Conservation (phyloP, 2,113 vertebrate genomes). For the Chiloscyllium plagiosum region DNA sequence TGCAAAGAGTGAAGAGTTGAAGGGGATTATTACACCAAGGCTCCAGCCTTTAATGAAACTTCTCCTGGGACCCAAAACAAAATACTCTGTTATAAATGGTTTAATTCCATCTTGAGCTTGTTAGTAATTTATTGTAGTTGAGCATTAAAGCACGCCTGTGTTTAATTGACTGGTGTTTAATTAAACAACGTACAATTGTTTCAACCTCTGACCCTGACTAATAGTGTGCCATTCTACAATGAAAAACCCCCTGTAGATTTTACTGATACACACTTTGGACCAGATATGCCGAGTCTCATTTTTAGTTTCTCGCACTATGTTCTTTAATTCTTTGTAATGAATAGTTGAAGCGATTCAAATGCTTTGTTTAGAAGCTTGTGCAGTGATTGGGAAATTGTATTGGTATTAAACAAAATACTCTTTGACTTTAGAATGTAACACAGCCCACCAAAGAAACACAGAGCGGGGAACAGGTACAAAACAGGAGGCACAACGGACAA, state of each 20-base stretch:
- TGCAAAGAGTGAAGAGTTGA: background rate
- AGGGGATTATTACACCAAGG: background rate
- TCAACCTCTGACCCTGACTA: background rate
- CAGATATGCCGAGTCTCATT: background rate
- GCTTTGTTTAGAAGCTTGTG: background rate
- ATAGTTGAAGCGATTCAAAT: background rate
- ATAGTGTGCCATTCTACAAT: background rate
- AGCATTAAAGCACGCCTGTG: background rate
- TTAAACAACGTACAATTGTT: background rate
- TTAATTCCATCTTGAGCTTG: background rate
- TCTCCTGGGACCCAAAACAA: background rate
- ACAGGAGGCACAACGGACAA: background rate
- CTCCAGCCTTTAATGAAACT: background rate
- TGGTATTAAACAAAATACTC: no score
- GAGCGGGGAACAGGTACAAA: background rate
- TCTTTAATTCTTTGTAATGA: background rate
- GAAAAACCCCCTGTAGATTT: background rate
- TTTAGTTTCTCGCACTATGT: background rate
- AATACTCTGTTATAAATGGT: constrained; percentile 5
- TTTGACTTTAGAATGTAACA: background rate
- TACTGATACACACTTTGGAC: background rate
- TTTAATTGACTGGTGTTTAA: background rate
- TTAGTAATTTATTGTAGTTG: background rate
- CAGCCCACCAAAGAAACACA: background rate
- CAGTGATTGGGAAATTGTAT: background rate